phyloP scores from a whole-genome alignment of 2,113 vertebrate species.

The Trachemys scripta region DNA sequence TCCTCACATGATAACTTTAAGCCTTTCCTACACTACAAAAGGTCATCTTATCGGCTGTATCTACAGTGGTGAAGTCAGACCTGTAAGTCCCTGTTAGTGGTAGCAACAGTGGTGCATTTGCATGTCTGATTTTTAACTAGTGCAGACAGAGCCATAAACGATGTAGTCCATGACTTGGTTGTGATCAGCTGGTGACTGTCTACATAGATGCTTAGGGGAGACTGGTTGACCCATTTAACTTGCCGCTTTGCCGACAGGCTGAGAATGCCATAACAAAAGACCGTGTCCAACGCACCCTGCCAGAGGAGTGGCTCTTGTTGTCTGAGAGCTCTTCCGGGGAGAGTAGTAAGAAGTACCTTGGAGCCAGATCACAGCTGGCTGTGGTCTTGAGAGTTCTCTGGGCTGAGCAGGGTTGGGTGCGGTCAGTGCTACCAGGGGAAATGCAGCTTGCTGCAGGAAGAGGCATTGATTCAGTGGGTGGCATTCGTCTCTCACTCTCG shows the following conservation, averaged over 20 bases:
- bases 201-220: not conserved
- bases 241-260: not conserved
- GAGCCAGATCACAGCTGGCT: not conserved
- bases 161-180: not conserved
- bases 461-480: not conserved
- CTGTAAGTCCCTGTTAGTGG: not conserved
- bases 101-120: not conserved
- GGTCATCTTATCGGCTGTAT: not conserved
- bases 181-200: too few species aligned
- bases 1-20: not conserved
- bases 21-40: not conserved
- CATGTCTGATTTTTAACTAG: not conserved
- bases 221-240: not conserved
- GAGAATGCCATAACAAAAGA: not conserved
- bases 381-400: not conserved
- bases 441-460: not conserved
- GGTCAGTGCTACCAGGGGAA: fast-evolving
- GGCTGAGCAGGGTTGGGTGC: fast-evolving
- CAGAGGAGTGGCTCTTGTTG: not conserved
- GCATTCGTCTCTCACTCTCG: not conserved
- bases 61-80: not conserved
- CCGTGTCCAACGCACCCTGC: not conserved
- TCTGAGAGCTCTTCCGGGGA: not conserved
- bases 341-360: not conserved
- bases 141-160: not conserved